Evolutionary conservation across 2,888 invertebrate genomes (phyloP).

Genomic region (Epinotia ramella): DNA sequence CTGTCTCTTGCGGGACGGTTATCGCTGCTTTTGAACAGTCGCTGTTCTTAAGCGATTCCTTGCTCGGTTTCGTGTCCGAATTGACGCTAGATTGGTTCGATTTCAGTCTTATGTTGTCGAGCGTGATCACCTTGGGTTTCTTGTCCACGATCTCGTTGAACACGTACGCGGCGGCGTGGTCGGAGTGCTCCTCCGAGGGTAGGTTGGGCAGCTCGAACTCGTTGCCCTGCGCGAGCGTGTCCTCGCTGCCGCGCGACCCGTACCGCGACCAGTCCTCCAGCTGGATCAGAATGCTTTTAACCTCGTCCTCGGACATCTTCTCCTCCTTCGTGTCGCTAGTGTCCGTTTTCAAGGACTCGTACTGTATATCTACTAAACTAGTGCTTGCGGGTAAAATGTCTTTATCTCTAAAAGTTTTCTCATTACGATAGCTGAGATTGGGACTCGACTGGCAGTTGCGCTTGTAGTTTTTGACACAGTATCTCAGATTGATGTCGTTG

Average conservation of each 20-base stretch:
- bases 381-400: slow-evolving; percentile 69
- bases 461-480: slow-evolving; percentile 75
- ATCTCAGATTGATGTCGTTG: slow-evolving; percentile 79
- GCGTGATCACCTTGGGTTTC: slow-evolving; percentile 79
- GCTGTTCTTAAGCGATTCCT: slow-evolving; percentile 60
- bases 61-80: slow-evolving; percentile 59
- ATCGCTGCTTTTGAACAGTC: slow-evolving; percentile 68
- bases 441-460: slow-evolving; percentile 80
- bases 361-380: slow-evolving; percentile 76
- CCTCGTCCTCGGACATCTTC: slow-evolving; percentile 77
- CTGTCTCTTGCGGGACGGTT: slow-evolving; percentile 53
- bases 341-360: slow-evolving; percentile 70
- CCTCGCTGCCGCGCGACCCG: slow-evolving; percentile 79
- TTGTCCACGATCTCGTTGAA: slow-evolving; percentile 82
- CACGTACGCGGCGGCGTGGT: slow-evolving; percentile 60
- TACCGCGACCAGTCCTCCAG: slow-evolving; percentile 81
- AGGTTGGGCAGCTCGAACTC: slow-evolving; percentile 79
- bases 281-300: slow-evolving; percentile 78
- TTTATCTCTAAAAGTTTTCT: slow-evolving; percentile 57
- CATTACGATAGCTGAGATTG: slow-evolving; percentile 70
- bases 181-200: slow-evolving; percentile 73
- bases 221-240: slow-evolving; percentile 78
- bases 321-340: slow-evolving; percentile 65
- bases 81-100: slow-evolving; percentile 66
- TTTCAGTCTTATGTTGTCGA: slow-evolving; percentile 74